Evolutionary conservation across 2,797 vertebrate genomes (phyloP).

Genomic region (Bovichtus diacanthus): DNA sequence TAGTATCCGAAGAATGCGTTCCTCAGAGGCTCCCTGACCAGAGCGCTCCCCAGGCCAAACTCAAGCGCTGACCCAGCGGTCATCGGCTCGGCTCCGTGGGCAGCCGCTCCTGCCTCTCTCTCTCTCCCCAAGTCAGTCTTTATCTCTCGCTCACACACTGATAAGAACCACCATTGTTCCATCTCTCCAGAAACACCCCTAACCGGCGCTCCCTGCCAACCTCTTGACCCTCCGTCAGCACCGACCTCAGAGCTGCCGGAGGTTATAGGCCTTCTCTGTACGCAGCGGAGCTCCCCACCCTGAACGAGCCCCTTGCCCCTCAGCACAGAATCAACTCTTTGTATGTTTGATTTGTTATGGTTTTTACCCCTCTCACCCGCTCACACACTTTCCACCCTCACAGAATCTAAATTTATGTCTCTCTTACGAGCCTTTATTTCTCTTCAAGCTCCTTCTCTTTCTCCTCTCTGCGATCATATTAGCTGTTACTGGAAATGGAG

Average conservation of each 20-base stretch:
- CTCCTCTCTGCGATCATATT: constrained; percentile 36
- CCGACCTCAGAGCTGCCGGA: constrained; percentile 44
- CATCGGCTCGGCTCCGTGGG: constrained; percentile 8
- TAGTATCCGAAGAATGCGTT: constrained; percentile 66
- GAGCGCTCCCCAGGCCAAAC: constrained; percentile 36
- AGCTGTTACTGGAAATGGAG: constrained; percentile 52
- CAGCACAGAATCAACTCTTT: constrained; percentile 82
- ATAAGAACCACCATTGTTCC: constrained; percentile 67
- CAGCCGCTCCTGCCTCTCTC: constrained; percentile 16
- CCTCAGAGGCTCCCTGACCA: constrained; percentile 44
- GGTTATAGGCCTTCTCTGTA: constrained; percentile 71
- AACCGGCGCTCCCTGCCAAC: constrained; percentile 52
- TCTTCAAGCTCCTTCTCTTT: constrained; percentile 35
- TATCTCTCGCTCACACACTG: constrained; percentile 25
- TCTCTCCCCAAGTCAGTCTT: constrained; percentile 1
- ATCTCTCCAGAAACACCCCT: constrained; percentile 33
- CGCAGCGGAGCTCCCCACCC: constrained; percentile 44
- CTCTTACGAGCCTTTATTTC: constrained; percentile 39
- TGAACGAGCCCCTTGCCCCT: constrained; percentile 66
- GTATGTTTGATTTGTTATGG: constrained; percentile 80
- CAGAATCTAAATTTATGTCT: constrained; percentile 41
- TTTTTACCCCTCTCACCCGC: constrained; percentile 56
- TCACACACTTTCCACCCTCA: constrained; percentile 59
- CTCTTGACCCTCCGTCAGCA: constrained; percentile 67
- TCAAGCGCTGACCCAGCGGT: constrained; percentile 37